These are phyloP conservation scores for Drosophila erecta DNA, from an alignment of 1,140 invertebrate species.

Conservation along the genomic window DNA sequence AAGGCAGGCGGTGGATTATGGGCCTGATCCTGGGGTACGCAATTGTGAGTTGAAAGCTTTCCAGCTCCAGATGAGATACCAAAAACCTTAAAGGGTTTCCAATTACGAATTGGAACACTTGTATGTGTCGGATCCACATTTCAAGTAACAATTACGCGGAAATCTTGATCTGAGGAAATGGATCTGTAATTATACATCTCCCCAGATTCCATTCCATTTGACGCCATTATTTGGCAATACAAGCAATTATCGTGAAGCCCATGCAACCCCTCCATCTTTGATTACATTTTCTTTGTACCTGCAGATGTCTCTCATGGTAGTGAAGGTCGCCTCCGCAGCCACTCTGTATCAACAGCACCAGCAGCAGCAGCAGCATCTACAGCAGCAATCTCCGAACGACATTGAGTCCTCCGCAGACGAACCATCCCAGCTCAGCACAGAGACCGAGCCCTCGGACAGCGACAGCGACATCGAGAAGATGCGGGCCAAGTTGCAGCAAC, in stretches of 20 bases:
- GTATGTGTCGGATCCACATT: too few relatives aligned
- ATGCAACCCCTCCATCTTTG: neutral
- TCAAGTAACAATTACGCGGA: neutral
- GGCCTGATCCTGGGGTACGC: slow-evolving; percentile 70
- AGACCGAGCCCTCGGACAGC: slow-evolving; percentile 16
- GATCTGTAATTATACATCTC: neutral
- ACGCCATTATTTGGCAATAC: too few relatives aligned
- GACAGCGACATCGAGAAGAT: slow-evolving; percentile 73
- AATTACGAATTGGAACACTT: neutral
- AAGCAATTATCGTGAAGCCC: neutral
- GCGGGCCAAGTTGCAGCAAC: slow-evolving; percentile 77
- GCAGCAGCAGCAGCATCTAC: slow-evolving; percentile 43
- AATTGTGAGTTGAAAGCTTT: slow-evolving; percentile 57
- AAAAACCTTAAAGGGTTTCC: neutral
- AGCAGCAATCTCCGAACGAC: slow-evolving; percentile 50
- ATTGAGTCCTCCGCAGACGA: slow-evolving; percentile 45
- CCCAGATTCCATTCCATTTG: too few relatives aligned
- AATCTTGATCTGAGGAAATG: neutral
- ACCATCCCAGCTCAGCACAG: slow-evolving; percentile 1
- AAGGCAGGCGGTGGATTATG: slow-evolving; percentile 51
- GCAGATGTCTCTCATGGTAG: slow-evolving; percentile 82
- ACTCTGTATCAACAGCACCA: slow-evolving; percentile 67
- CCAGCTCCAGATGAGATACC: too few relatives aligned
- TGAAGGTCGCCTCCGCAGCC: slow-evolving; percentile 79
- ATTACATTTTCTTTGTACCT: neutral